Conservation (phyloP, 1,140 invertebrate genomes). For the Musca vetustissima region DNA sequence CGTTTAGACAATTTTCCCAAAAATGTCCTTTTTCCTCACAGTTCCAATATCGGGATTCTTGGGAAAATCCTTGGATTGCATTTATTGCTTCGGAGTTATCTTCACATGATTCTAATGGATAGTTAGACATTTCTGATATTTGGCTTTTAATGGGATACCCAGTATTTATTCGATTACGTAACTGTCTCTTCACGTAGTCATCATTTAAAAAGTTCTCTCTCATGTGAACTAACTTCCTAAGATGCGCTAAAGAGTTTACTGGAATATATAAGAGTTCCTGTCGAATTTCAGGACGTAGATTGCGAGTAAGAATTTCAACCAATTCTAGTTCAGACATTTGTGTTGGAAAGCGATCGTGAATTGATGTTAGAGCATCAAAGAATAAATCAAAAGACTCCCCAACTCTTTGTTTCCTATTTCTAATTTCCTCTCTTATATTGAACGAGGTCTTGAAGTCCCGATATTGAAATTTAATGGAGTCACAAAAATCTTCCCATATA, state of each 20-base stretch:
- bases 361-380: slow-evolving; percentile 1
- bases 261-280: slow-evolving; percentile 4
- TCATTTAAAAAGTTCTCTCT: slow-evolving; percentile 18
- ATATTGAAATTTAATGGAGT: not conserved
- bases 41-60: no score
- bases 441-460: not conserved
- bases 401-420: not conserved
- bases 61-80: no score
- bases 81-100: no score
- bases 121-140: no score
- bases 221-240: slow-evolving; percentile 12
- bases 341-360: not conserved
- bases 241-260: slow-evolving; percentile 14
- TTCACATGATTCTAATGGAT: no score
- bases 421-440: no score
- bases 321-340: slow-evolving; percentile 2
- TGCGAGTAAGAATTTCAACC: slow-evolving; percentile 4
- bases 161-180: not conserved
- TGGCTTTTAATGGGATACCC: not conserved
- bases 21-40: no score
- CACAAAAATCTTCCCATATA: no score
- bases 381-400: slow-evolving; percentile 13
- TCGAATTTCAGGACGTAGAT: slow-evolving; percentile 16
- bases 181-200: not conserved
- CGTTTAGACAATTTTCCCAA: no score